Base-by-base conservation (phyloP, 2,797 vertebrate genomes). In the Sternotherus odoratus region DNA sequence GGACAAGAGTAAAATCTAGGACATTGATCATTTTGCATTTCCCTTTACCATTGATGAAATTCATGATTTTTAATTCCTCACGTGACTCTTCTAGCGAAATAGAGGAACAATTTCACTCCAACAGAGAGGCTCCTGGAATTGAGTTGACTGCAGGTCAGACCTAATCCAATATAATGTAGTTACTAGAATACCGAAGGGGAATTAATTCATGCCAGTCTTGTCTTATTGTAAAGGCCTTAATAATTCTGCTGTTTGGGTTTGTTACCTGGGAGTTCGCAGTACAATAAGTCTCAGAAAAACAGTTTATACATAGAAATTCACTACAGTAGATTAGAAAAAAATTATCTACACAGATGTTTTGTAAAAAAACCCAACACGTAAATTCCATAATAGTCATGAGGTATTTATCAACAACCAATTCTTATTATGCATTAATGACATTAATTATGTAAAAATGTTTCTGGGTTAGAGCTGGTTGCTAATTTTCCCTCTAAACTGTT, bases 251-350 rank as follows among this genome's bases (percentile, higher is more conserved):
- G 26, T 66, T 33, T 21, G 63, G 63, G 63, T 36, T 36, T 75
- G 13, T 57, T 89, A 50, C 36, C 39, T 93, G 50, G 43, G 74
- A 69, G 7, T n/a, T 79, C 0, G 4, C 51, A 85, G 48, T 17
- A 0, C 7, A 50, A 0, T 43, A 39, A 78, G 5, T 77, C 48
- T 24, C 46, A 3, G 36, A 48, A 51, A 88, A 89, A 28, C 30
- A 26, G 16, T 36, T 69, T 69, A 28, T 13, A 49, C 1, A 2
- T 77, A 50, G 16, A 85, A 77, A 74, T 66, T 43, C 17, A 77
- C 51, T 60, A 86, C 15, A 90, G 72, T 63, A 84, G 86, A 78
- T 79, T 74, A 85, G n/a, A n/a, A 93, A 53, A 36, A 60, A 28
- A 69, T 57, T 11, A 84, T 51, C 77, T 87, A 50, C 57, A 84